Conservation (phyloP, 2,113 vertebrate genomes). For the Poicephalus meyeri region DNA sequence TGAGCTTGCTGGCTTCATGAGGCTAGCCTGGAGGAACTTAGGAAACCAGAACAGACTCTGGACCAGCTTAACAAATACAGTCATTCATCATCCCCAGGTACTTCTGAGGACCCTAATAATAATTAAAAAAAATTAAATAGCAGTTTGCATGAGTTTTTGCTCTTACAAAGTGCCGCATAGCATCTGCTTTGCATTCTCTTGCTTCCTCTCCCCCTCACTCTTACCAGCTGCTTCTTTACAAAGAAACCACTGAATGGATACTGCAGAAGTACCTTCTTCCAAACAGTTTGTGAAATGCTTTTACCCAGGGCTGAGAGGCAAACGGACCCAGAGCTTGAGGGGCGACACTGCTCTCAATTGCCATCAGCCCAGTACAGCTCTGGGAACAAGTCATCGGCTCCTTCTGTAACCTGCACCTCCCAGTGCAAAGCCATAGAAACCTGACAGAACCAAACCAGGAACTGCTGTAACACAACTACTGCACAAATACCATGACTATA, state of each 20-base stretch:
- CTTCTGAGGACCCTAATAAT: background rate
- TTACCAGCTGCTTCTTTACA: background rate
- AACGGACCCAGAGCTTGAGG: background rate
- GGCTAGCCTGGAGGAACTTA: background rate
- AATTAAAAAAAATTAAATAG: background rate
- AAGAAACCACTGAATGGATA: background rate
- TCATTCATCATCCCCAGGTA: background rate
- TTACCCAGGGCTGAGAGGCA: background rate
- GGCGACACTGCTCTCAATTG: background rate
- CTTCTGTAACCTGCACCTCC: background rate
- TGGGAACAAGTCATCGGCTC: background rate
- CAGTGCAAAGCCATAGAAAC: rapidly evolving
- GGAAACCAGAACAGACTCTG: background rate
- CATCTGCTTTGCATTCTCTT: background rate
- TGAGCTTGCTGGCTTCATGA: background rate
- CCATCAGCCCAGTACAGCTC: background rate
- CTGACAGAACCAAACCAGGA: background rate
- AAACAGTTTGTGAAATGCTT: background rate
- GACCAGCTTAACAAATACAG: background rate
- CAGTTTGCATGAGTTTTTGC: background rate
- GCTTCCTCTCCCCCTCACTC: background rate
- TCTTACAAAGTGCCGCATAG: background rate
- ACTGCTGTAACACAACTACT: background rate
- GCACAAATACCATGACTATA: background rate
- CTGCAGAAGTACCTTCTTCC: background rate